phyloP scores from a whole-genome alignment of 30 jellyfish, hydroid and myxozoan genomes.

The Aurelia aurita region DNA sequence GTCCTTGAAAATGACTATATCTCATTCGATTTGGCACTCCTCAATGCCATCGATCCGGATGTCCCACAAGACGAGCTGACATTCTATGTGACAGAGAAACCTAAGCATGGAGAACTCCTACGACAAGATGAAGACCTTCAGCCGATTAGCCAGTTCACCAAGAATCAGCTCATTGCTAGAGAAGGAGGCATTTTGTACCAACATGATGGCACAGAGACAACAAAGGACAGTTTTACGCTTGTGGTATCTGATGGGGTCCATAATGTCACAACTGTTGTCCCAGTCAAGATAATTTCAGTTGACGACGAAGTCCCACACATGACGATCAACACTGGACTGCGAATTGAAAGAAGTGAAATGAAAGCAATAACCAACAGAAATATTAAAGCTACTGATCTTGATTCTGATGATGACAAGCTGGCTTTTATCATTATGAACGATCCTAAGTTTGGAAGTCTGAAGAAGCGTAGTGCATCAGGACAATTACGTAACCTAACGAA shows the following conservation, averaged over 20 bases:
- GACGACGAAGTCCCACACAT: slow-evolving; percentile 98
- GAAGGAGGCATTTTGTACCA: slow-evolving; percentile 88
- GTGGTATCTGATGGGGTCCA: slow-evolving; percentile 93
- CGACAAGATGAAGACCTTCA: slow-evolving; percentile 69
- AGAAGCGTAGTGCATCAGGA: slow-evolving; percentile 44
- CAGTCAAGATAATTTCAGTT: slow-evolving; percentile 81
- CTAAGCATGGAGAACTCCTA: slow-evolving; percentile 92
- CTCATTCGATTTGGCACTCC: slow-evolving; percentile 80
- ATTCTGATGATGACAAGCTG: slow-evolving; percentile 73
- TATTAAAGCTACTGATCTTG: slow-evolving; percentile 89
- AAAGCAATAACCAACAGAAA: slow-evolving; percentile 79
- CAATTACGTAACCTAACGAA: slow-evolving; percentile 61
- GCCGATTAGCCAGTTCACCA: slow-evolving; percentile 64
- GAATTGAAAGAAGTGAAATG: slow-evolving; percentile 89
- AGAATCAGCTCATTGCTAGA: slow-evolving; percentile 59
- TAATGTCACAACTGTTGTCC: slow-evolving; percentile 67
- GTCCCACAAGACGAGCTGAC: slow-evolving; percentile 79
- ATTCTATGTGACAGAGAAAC: slow-evolving; percentile 73
- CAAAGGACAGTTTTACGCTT: slow-evolving; percentile 72
- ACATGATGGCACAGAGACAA: slow-evolving; percentile 96
- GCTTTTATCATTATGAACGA: slow-evolving; percentile 72
- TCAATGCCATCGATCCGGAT: slow-evolving; percentile 92
- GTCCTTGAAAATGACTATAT: slow-evolving; percentile 93
- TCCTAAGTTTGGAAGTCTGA: slow-evolving; percentile 78
- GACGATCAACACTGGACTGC: slow-evolving; percentile 82